Percentiles rank a stretch among this genome's conserved stretches.
phyloP scores from a whole-genome alignment of 2,113 vertebrate genomes.

The Chunga burmeisteri region DNA sequence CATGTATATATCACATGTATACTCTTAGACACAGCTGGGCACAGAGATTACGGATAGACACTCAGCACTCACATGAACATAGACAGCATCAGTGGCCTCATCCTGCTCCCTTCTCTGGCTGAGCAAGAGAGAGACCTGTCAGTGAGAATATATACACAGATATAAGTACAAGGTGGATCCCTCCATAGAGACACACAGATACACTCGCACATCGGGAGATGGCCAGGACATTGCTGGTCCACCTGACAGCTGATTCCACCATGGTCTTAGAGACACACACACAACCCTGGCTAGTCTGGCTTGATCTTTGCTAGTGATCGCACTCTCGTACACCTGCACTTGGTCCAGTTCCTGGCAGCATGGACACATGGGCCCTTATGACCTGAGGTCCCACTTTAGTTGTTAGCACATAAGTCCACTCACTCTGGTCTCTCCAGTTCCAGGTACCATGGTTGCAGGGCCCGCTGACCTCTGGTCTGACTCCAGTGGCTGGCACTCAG shows the following conservation, averaged over 20 bases:
- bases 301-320: not conserved
- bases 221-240: not conserved
- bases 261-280: not conserved
- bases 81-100: not conserved
- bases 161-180: not conserved
- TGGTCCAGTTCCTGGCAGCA: not conserved
- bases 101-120: not conserved
- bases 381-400: not conserved
- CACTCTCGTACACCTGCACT: not conserved
- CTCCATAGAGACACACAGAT: not conserved
- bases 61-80: not conserved
- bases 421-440: not conserved
- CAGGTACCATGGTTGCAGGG: too few relatives aligned
- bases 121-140: not conserved
- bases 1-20: too few relatives aligned
- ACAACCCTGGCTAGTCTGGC: not conserved
- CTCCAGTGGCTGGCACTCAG: not conserved
- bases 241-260: not conserved
- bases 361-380: rapidly evolving
- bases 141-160: not conserved
- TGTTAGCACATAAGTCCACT: not conserved
- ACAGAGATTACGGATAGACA: not conserved
- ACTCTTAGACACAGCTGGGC: not conserved
- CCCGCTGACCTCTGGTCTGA: not conserved
- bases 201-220: not conserved